phyloP scores from a whole-genome alignment of 2,888 invertebrate genomes.

The Trissolcus japonicus region DNA sequence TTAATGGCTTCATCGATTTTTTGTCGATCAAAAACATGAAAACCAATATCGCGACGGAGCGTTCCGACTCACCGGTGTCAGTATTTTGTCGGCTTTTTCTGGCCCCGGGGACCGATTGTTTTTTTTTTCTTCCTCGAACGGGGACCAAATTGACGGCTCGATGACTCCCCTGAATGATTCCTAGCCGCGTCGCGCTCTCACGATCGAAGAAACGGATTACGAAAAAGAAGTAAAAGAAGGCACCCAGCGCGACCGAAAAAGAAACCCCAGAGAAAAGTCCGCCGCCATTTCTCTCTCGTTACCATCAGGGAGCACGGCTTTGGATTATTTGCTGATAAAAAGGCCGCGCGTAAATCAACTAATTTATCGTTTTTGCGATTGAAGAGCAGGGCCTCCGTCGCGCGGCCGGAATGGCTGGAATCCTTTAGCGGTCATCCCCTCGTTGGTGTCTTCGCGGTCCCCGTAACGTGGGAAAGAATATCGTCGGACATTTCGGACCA shows the following conservation, averaged over 20 bases:
- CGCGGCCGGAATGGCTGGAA: slow-evolving; percentile 72
- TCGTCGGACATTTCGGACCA: slow-evolving; percentile 72
- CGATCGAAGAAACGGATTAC: slow-evolving; percentile 38
- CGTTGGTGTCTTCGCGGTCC: slow-evolving; percentile 55
- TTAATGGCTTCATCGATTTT: slow-evolving; percentile 55
- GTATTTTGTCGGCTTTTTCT: slow-evolving; percentile 21
- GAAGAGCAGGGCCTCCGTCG: slow-evolving; percentile 63
- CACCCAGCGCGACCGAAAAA: slow-evolving; percentile 12
- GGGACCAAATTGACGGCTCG: slow-evolving; percentile 28
- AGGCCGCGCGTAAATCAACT: slow-evolving; percentile 72
- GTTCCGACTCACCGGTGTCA: slow-evolving; percentile 32
- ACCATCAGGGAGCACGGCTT: slow-evolving; percentile 15
- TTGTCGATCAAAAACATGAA: slow-evolving; percentile 43
- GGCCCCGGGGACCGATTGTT: slow-evolving; percentile 4
- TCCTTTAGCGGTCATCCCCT: slow-evolving; percentile 67
- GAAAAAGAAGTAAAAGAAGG: slow-evolving; percentile 39
- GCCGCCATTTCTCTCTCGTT: slow-evolving; percentile 48
- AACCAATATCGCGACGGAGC: slow-evolving; percentile 34
- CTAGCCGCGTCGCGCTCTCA: slow-evolving; percentile 41
- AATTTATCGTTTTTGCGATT: slow-evolving; percentile 75
- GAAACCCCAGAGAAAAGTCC: slow-evolving; percentile 29
- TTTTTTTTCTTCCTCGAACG: slow-evolving; percentile 4
- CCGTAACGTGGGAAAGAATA: slow-evolving; percentile 72
- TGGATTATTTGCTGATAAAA: slow-evolving; percentile 58
- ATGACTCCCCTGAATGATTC: slow-evolving; percentile 32